Percentiles rank a stretch among this genome's conserved stretches.
These are phyloP conservation scores for Cheilosia scutellata DNA, from an alignment of 2,888 invertebrate genomes.

Conservation along the genomic window DNA sequence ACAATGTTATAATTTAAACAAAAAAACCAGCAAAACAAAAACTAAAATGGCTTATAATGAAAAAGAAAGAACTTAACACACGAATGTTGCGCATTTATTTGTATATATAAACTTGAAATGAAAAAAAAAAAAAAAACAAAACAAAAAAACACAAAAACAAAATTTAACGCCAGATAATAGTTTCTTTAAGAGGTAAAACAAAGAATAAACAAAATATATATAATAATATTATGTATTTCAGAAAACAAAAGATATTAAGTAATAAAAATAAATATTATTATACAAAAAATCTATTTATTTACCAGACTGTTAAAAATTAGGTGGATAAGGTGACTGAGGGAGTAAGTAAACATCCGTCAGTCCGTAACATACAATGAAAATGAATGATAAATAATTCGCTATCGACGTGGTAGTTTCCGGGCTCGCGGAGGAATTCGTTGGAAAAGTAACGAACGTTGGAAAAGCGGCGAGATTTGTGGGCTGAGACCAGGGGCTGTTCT, in stretches of 20 bases:
- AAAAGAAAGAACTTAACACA: constrained; percentile 53
- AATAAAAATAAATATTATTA: constrained; percentile 74
- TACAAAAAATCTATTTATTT: constrained; percentile 18
- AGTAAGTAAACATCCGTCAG: too few relatives aligned
- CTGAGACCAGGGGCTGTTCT: too few relatives aligned
- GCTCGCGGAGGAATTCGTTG: too few relatives aligned
- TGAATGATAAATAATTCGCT: too few relatives aligned
- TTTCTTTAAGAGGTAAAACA: constrained; percentile 52
- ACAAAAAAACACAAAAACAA: constrained; percentile 25
- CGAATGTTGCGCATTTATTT: constrained; percentile 74
- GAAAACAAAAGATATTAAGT: constrained; percentile 62
- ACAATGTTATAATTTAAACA: constrained; percentile 57
- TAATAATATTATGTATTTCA: constrained; percentile 59
- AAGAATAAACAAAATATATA: constrained; percentile 50
- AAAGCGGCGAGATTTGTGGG: too few relatives aligned
- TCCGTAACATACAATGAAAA: too few relatives aligned
- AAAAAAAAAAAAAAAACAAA: constrained; percentile 45
- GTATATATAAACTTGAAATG: constrained; percentile 71
- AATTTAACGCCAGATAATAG: constrained; percentile 62
- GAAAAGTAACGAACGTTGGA: too few relatives aligned
- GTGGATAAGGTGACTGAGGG: neutral
- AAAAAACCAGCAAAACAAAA: constrained; percentile 21
- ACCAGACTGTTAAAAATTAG: neutral
- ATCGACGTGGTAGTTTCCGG: too few relatives aligned
- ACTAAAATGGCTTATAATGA: constrained; percentile 58